Conservation (phyloP, 2,797 vertebrate genomes). For the Poeciliopsis turneri region DNA sequence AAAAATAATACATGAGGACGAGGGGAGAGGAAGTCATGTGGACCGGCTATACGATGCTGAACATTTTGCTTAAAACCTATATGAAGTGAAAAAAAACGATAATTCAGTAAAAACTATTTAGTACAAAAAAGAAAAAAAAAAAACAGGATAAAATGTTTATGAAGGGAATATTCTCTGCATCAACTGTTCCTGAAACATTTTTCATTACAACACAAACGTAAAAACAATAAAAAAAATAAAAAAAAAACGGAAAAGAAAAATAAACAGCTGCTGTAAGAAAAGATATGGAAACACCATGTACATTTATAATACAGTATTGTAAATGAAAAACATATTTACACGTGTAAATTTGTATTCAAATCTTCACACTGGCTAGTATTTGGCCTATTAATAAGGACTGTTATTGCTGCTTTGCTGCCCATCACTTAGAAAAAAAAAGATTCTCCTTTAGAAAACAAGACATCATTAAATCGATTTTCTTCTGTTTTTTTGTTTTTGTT, state of each 20-base stretch:
- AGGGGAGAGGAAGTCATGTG: conserved; percentile 51
- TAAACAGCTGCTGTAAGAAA: conserved; percentile 89
- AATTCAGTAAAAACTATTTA: conserved; percentile 73
- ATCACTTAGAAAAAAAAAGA: conserved; percentile 82
- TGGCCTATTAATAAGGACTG: conserved; percentile 82
- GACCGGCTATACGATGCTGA: background rate
- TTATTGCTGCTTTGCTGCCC: conserved; percentile 93
- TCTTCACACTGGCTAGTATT: conserved; percentile 88
- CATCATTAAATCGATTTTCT: conserved; percentile 71
- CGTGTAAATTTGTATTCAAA: conserved; percentile 80
- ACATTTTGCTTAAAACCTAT: conserved; percentile 74
- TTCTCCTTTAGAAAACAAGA: conserved; percentile 78
- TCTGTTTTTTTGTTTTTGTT: conserved; percentile 24
- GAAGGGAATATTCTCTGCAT: conserved; percentile 78
- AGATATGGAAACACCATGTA: conserved; percentile 88
- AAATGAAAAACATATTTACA: conserved; percentile 91
- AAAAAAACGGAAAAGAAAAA: conserved; percentile 53
- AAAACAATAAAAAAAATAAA: conserved; percentile 57
- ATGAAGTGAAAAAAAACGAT: conserved; percentile 74
- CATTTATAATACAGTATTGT: conserved; percentile 90
- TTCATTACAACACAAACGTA: conserved; percentile 86
- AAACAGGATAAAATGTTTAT: conserved; percentile 64
- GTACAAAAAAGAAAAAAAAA: conserved; percentile 70
- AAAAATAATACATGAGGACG: conserved; percentile 80
- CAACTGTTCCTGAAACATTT: conserved; percentile 76